phyloP scores from a whole-genome alignment of 1,140 invertebrate genomes.

The Drosophila nannoptera region DNA sequence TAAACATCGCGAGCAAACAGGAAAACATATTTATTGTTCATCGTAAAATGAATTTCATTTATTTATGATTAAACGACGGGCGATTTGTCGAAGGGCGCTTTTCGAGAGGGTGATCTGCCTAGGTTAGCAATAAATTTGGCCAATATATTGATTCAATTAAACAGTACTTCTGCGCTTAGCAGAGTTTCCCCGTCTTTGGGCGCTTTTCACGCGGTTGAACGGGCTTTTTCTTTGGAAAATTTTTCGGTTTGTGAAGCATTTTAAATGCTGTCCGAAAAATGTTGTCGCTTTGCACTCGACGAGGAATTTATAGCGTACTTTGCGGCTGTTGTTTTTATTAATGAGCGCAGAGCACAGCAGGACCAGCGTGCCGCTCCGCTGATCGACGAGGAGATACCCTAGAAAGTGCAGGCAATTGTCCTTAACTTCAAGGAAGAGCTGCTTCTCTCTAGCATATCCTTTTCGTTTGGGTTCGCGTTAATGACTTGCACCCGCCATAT shows the following conservation, averaged over 20 bases:
- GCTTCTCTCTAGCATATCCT: too few relatives aligned
- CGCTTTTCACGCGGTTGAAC: background rate
- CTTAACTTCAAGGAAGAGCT: too few relatives aligned
- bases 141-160: too few relatives aligned
- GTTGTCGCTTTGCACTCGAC: conserved; percentile 46
- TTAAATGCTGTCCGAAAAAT: conserved; percentile 42
- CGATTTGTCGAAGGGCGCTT: conserved; percentile 36
- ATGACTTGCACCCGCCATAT: too few relatives aligned
- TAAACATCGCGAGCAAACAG: conserved; percentile 2
- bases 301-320: conserved; percentile 68
- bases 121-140: too few relatives aligned
- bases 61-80: conserved; percentile 76
- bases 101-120: too few relatives aligned
- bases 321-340: conserved; percentile 72
- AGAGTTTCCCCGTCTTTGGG: too few relatives aligned
- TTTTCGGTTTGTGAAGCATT: conserved; percentile 15
- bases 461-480: too few relatives aligned
- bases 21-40: conserved; percentile 52
- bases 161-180: too few relatives aligned
- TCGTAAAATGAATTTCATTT: conserved; percentile 72
- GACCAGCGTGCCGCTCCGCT: background rate
- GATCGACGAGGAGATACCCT: background rate
- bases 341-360: conserved; percentile 46
- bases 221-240: conserved; percentile 1
- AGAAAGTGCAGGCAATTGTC: too few relatives aligned